Percentiles rank a stretch among this genome's conserved stretches.
These are phyloP conservation scores for Diplogasteroides magnus DNA, from an alignment of 1,140 invertebrate genomes.

Conservation along the genomic window DNA sequence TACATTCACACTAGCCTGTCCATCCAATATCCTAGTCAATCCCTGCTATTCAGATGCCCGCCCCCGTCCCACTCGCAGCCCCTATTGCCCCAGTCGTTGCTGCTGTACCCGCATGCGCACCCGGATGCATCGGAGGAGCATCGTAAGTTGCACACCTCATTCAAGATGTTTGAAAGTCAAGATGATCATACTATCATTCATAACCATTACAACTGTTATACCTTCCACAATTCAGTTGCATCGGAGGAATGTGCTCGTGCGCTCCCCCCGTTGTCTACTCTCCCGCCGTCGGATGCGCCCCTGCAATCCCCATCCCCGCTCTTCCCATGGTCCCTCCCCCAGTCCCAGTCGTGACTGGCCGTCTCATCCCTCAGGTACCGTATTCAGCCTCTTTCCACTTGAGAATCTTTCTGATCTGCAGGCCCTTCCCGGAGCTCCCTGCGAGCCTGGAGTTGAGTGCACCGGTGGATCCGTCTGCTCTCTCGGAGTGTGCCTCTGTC, in stretches of 20 bases:
- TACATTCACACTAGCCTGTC: no score
- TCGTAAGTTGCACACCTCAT: neutral
- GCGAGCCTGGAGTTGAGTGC: slow-evolving; percentile 50
- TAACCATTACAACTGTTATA: neutral
- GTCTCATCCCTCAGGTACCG: slow-evolving; percentile 43
- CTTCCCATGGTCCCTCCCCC: slow-evolving; percentile 31
- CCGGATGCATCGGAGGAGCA: neutral
- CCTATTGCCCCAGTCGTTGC: neutral
- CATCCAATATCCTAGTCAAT: no score
- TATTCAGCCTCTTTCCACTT: slow-evolving; percentile 5
- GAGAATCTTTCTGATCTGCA: slow-evolving; percentile 20
- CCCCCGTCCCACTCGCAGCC: no score
- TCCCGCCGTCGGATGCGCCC: slow-evolving; percentile 23
- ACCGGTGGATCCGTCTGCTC: slow-evolving; percentile 47
- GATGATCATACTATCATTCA: no score
- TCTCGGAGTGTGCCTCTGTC: slow-evolving; percentile 44
- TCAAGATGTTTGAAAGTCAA: no score
- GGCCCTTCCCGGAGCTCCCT: slow-evolving; percentile 47
- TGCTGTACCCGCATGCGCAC: neutral
- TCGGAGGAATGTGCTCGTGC: slow-evolving; percentile 33
- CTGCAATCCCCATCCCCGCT: slow-evolving; percentile 20
- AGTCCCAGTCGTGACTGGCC: slow-evolving; percentile 41
- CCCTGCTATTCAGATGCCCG: no score
- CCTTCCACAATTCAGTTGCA: slow-evolving; percentile 20
- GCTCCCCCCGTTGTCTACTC: slow-evolving; percentile 25